Conservation (phyloP, 2,797 vertebrate genomes). For the Peromyscus attwateri region DNA sequence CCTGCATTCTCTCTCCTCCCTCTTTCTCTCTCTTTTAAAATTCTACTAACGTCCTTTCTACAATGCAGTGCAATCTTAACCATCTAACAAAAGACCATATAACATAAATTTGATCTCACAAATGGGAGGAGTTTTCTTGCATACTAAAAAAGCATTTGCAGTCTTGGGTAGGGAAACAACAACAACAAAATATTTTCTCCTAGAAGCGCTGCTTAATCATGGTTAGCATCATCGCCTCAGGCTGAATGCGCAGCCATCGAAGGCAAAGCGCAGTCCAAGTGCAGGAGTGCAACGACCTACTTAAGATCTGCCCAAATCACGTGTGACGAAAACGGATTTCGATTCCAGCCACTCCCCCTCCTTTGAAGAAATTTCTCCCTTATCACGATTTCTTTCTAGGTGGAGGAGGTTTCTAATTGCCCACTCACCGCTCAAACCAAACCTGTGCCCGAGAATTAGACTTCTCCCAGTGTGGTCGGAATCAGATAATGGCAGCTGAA, state of each 20-base stretch:
- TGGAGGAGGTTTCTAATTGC: conserved; percentile 51
- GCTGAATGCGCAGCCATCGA: conserved; percentile 19
- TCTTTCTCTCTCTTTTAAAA: background rate
- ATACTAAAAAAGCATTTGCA: conserved; percentile 42
- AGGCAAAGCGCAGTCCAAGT: background rate
- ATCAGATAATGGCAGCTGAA: conserved; percentile 38
- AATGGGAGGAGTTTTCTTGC: conserved; percentile 58
- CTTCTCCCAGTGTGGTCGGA: conserved; percentile 14
- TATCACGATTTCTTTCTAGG: conserved; percentile 44
- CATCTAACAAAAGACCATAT: conserved; percentile 43
- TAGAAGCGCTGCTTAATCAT: conserved; percentile 38
- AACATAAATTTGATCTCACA: conserved; percentile 57
- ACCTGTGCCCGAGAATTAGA: conserved; percentile 36
- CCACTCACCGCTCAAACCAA: conserved; percentile 57
- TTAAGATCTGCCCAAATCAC: conserved; percentile 59
- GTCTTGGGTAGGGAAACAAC: conserved; percentile 56
- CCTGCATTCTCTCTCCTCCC: background rate
- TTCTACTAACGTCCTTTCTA: conserved; percentile 35
- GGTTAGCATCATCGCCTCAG: background rate
- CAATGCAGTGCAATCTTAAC: conserved; percentile 23
- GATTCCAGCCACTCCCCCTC: background rate
- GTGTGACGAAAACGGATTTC: conserved; percentile 60
- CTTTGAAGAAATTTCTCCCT: background rate
- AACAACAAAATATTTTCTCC: conserved; percentile 36
- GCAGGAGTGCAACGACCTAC: conserved; percentile 69